Base-by-base conservation (phyloP, 2,888 invertebrate genomes). In the Apamea anceps region DNA sequence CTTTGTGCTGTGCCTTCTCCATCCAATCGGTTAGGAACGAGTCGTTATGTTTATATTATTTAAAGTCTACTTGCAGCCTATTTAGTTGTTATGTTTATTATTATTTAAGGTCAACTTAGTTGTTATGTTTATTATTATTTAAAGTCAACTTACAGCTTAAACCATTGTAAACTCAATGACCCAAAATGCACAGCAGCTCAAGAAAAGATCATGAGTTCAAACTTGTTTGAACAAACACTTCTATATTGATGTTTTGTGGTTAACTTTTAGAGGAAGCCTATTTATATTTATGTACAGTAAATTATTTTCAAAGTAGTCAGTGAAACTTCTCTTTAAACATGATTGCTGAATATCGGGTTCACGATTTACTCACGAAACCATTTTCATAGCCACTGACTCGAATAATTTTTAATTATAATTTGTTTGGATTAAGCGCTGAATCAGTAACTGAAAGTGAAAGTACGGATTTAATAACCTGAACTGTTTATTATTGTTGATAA, bases 331-430 rank as follows among this genome's bases (percentile, higher is more conserved):
- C 25, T 45, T 65, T 28, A 63, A 75, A n/a, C 72, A 72, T 72
- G 60, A 77, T 85, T 85, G 73, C 72, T 68, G 72, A 68, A 75
- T 65, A 75, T 70, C 42, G 57, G 72, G 72, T 72, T 62, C 42
- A 63, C 77, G 62, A 82, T 73, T 79, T 75, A 73, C 51, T 63
- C 73, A 57, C 48, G 51, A 79, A 82, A 75, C 74, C 65, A 83
- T 83, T 86, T 86, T 85, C 86, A 72, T 66, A 75, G 79, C 65
- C 72, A 70, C 57, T 79, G 84, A 86, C 37, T 75, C 66, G 75
- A 57, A 63, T 80, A 75, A 73, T 71, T 82, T 82, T 82, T 63
- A 76, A 82, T 86, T 82, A 76, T 76, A 65, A 68, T 70, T 75
- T 63, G 54, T 67, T 42, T 72, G 82, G 71, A 60, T 73, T 71